Evolutionary conservation across 2,888 invertebrate species (phyloP).

Genomic region (Lagria hirta): DNA sequence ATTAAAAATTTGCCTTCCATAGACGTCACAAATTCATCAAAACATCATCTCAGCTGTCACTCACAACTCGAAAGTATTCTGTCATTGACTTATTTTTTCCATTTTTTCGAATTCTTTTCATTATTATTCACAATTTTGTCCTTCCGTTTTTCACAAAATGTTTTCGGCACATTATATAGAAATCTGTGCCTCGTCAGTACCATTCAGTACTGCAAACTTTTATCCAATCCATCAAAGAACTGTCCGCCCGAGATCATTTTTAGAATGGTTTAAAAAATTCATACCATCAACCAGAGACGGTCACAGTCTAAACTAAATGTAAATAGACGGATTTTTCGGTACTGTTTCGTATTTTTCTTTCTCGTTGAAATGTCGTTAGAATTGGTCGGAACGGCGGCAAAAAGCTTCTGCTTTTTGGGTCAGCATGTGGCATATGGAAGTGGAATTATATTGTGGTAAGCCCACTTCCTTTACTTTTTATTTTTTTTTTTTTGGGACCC

Average conservation of each 20-base stretch:
- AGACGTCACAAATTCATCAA: conserved; percentile 36
- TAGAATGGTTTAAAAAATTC: conserved; percentile 35
- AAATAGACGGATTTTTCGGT: conserved; percentile 45
- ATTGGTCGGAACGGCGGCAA: conserved; percentile 13
- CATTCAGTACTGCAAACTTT: conserved; percentile 9
- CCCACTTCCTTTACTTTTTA: conserved; percentile 31
- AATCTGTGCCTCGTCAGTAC: conserved; percentile 1
- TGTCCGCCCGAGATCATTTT: conserved; percentile 41
- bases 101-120: conserved; percentile 28
- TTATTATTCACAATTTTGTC: conserved; percentile 46
- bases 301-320: conserved; percentile 37
- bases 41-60: conserved; percentile 41
- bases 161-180: no score
- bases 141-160: conserved; percentile 55
- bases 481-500: conserved; percentile 10
- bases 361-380: conserved; percentile 27
- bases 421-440: conserved; percentile 33
- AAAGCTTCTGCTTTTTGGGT: conserved; percentile 15
- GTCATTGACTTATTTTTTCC: conserved; percentile 25
- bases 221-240: conserved; percentile 46
- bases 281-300: conserved; percentile 1
- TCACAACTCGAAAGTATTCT: conserved; percentile 33
- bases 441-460: conserved; percentile 30
- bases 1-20: no score
- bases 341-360: conserved; percentile 43